Base-by-base conservation (phyloP, 2,113 vertebrate genomes). In the Amazona guildingii region DNA sequence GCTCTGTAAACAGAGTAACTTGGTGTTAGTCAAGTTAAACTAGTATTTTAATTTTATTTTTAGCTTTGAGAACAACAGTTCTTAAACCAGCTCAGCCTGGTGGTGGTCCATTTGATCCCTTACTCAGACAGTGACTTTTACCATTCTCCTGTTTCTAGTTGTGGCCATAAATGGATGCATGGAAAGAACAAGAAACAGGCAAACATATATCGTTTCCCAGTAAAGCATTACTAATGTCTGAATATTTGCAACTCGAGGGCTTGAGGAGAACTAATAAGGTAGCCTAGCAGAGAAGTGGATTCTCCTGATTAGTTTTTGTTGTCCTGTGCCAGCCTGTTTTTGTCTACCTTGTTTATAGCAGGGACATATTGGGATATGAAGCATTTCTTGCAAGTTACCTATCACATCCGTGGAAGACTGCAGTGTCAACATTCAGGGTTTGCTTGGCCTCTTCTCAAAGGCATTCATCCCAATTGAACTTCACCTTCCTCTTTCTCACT, bases 361-460 rank as follows among this genome's bases (percentile, higher is more conserved):
- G 33, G 28, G 77, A 27, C 73, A 14, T 37, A 54, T 7, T 64
- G 41, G 7, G 33, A 4, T 9, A 10, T 44, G 59, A 80, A 33
- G 23, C 51, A 19, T 61, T 91, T 52, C 61, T 79, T 78, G 37
- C 31, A 68, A 33, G 29, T 64, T 86, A 6, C 11, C 23, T 3
- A 2, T 44, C 39, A 49, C 17, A 52, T 80, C 41, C 17, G 1
- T 23, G 63, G 67, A 52, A 41, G 28, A 39, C 13, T 41, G 8
- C 0, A 0, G 8, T 62, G n/a, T 70, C 31, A 14, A 17, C 2
- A 0, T 35, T 85, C 17, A 15, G 48, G 48, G 12, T 62, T 83
- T 83, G 48, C 88, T 31, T 23, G 57, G 52, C 64, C 43, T 85
- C 19, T 73, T 80, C 75, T 81, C 74, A 75, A 43, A 48, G 55